Conservation (phyloP, 2,113 vertebrate genomes). For the Megaleporinus macrocephalus region DNA sequence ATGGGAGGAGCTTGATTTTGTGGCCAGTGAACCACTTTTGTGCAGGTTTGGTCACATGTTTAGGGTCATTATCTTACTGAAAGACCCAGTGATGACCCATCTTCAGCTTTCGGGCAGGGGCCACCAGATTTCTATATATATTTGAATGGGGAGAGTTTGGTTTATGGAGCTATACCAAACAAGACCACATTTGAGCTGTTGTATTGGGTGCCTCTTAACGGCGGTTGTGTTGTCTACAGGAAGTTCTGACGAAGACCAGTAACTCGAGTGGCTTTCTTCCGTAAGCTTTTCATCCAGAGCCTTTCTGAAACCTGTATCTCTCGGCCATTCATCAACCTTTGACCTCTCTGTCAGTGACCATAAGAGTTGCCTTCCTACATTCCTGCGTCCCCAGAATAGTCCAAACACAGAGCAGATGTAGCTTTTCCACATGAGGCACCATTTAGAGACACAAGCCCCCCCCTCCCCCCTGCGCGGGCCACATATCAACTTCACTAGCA, state of each 20-base stretch:
- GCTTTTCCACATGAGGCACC: background rate
- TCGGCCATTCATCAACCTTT: constrained; percentile 1
- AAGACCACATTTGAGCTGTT: too few species aligned
- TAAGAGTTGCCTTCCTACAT: background rate
- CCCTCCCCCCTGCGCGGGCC: background rate
- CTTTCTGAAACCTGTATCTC: background rate
- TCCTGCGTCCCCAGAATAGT: background rate
- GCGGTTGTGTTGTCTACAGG: background rate
- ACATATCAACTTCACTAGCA: background rate
- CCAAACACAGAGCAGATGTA: constrained; percentile 12
- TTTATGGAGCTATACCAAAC: too few species aligned
- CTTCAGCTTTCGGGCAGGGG: too few species aligned
- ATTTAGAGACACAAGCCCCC: background rate
- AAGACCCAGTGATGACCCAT: too few species aligned
- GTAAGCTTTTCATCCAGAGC: background rate
- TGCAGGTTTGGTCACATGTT: too few species aligned
- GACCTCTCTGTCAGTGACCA: background rate
- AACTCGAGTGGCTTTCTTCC: background rate
- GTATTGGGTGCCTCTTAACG: background rate
- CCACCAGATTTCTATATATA: too few species aligned
- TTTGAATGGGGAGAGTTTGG: too few species aligned
- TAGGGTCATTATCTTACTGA: too few species aligned
- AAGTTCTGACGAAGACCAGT: background rate
- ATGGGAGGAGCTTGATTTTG: too few species aligned
- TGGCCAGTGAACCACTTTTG: too few species aligned